Base-by-base conservation (phyloP, 2,888 invertebrate genomes). In the Cosmopolites sordidus region DNA sequence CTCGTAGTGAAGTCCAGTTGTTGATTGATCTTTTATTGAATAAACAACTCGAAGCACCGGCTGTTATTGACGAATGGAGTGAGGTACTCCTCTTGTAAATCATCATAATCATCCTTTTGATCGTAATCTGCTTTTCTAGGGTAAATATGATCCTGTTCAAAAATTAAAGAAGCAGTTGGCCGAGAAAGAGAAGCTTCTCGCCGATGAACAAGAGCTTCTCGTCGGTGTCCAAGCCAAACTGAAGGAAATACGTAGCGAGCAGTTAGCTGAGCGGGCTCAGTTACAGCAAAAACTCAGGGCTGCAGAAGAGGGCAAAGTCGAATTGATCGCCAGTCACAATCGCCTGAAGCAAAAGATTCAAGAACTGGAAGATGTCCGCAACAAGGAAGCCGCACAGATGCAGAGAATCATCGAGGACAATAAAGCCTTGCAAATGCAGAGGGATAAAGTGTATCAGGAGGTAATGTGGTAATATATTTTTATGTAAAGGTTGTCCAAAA, bases 21-120 rank as follows among this genome's bases (percentile, higher is more conserved):
- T 81, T 94, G 51, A 92, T 93, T 63, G 92, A 95, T 73, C 84
- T 89, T 61, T 79, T 95, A 64, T 79, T 94, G 63, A 92, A 92
- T 76, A 92, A 92, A 71, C 92, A 92, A 72, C 85, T 89, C 71
- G 86, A 86, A 71, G 86, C 86, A 58, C 83, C 86, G 0, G 70
- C 73, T 18, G 79, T 84, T 60, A 83, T 87, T 68, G 84, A 89
- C 1, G 92, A 92, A 68, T 92, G 92, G 92, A 85, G 84, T 46
- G 90, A 91, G 80, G 84, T 84, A 73, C 27, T 27, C 9, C 9
- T 6, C 9, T n/a, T n/a, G n/a, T n/a, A 22, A 8, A 22, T 5
- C 22, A 63, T n/a, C 15, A 44, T 30, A 17, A 3, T 43, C 40
- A 22, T 22, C 3, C 8, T 22, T 22, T 22, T 22, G 22, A 22